These are phyloP conservation scores for Drosophila carrolli DNA, from an alignment of 1,140 invertebrate species.

Conservation along the genomic window DNA sequence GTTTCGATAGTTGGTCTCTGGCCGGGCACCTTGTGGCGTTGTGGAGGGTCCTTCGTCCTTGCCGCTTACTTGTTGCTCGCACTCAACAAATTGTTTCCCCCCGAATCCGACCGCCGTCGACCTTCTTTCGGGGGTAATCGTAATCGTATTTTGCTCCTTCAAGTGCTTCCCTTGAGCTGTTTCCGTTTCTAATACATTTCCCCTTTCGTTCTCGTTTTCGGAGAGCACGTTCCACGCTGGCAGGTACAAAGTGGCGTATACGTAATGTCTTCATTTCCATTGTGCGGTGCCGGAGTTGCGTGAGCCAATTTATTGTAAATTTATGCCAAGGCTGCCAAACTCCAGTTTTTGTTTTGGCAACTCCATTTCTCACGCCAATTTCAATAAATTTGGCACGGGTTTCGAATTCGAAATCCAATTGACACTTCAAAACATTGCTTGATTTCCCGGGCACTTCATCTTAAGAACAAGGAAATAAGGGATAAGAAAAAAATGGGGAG, in stretches of 20 bases:
- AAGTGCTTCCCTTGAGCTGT: conserved; percentile 76
- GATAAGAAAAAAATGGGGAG: no score
- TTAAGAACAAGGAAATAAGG: no score
- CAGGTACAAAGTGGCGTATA: conserved; percentile 71
- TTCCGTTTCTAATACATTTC: conserved; percentile 81
- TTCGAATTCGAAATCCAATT: conserved; percentile 39
- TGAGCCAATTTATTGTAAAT: conserved; percentile 67
- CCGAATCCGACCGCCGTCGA: background rate
- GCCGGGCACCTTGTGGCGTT: conserved; percentile 20
- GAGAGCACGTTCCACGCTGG: conserved; percentile 41
- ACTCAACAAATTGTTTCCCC: conserved; percentile 73
- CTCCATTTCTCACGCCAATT: background rate
- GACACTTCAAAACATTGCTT: conserved; percentile 18
- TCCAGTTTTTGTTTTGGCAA: conserved; percentile 11
- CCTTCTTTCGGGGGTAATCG: conserved; percentile 61
- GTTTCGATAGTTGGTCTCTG: conserved; percentile 70
- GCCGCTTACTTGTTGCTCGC: conserved; percentile 73
- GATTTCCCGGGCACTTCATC: background rate
- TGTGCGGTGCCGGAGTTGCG: conserved; percentile 25
- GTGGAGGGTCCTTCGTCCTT: conserved; percentile 22
- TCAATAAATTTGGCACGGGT: background rate
- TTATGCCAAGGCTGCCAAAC: conserved; percentile 34
- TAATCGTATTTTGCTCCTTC: conserved; percentile 77
- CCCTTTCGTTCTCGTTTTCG: conserved; percentile 19
- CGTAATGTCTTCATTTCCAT: conserved; percentile 73